phyloP scores from a whole-genome alignment of 2,113 vertebrate genomes.

The Pyxicephalus adspersus region DNA sequence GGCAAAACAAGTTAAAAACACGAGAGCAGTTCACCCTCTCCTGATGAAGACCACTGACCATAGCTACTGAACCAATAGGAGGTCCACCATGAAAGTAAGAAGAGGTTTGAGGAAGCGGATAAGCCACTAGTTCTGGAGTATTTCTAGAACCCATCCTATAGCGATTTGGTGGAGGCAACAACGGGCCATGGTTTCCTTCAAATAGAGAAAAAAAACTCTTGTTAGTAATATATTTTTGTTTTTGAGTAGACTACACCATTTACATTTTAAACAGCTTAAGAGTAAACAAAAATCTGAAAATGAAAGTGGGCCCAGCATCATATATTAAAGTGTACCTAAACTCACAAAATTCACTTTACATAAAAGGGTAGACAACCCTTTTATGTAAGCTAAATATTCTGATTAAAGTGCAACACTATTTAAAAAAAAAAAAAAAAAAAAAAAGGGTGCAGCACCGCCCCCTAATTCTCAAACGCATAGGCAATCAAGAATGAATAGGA shows the following conservation, averaged over 20 bases:
- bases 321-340: too few relatives aligned
- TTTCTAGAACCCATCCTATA: constrained; percentile 89
- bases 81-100: constrained; percentile 84
- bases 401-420: too few relatives aligned
- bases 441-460: too few relatives aligned
- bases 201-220: constrained; percentile 46
- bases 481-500: too few relatives aligned
- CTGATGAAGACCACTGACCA: constrained; percentile 94
- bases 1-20: constrained; percentile 97
- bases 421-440: too few relatives aligned
- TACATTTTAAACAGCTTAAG: background rate
- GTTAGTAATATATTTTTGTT: background rate
- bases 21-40: constrained; percentile 96
- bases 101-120: constrained; percentile 89
- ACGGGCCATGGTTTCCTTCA: constrained; percentile 85
- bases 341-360: too few relatives aligned
- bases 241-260: background rate
- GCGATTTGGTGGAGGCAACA: constrained; percentile 89
- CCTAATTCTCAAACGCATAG: too few relatives aligned
- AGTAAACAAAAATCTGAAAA: background rate
- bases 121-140: constrained; percentile 92
- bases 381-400: too few relatives aligned
- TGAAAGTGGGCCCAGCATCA: too few relatives aligned
- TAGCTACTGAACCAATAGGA: constrained; percentile 88
- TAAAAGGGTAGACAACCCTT: too few relatives aligned